Conservation (phyloP, 1,140 invertebrate genomes). For the Nasonia longicornis region DNA sequence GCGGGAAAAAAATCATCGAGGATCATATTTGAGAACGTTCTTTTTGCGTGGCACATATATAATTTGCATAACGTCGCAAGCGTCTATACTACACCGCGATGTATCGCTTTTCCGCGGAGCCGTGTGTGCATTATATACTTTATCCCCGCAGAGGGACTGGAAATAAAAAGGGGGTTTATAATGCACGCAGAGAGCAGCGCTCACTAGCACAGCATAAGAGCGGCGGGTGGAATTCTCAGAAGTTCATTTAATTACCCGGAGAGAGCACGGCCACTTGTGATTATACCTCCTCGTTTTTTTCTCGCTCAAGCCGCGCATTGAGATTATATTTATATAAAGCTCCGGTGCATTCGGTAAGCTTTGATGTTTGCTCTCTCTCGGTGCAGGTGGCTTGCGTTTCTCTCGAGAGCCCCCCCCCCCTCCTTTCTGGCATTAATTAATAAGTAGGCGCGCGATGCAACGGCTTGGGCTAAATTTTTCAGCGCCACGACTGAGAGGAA, state of each 20-base stretch:
- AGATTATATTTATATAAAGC: conserved; percentile 53
- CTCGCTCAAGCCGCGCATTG: conserved; percentile 47
- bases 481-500: not conserved
- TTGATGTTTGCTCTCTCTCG: conserved; percentile 57
- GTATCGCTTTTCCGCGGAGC: no score
- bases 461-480: not conserved
- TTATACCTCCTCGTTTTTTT: conserved; percentile 26
- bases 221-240: conserved; percentile 10
- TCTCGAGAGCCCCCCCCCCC: conserved; percentile 47
- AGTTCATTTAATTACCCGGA: conserved; percentile 50
- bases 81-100: no score
- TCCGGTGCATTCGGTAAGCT: conserved; percentile 53
- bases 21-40: no score
- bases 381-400: conserved; percentile 42
- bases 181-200: not conserved
- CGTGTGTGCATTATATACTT: no score
- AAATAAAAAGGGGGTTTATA: conserved; percentile 10
- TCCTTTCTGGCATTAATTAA: conserved; percentile 55
- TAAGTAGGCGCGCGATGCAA: conserved; percentile 39
- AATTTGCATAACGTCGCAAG: no score
- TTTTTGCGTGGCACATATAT: no score
- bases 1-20: not conserved
- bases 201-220: not conserved
- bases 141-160: not conserved
- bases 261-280: conserved; percentile 42